phyloP scores from a whole-genome alignment of 2,113 vertebrate species.

The Hippocampus comes region DNA sequence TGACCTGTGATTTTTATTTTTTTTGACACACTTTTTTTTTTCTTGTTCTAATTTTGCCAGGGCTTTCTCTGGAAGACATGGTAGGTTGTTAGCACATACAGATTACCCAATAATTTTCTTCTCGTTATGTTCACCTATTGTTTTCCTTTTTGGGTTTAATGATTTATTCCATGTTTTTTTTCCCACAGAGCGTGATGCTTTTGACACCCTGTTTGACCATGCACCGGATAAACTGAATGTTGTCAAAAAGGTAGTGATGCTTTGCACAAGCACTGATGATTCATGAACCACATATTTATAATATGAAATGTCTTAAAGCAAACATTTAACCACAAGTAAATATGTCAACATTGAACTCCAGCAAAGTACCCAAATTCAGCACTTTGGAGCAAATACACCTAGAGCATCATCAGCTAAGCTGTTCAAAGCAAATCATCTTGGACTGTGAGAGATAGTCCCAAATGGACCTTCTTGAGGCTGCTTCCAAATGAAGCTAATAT shows the following conservation, averaged over 20 bases:
- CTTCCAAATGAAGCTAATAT: neutral
- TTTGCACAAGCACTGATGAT: neutral
- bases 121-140: neutral
- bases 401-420: neutral
- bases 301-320: neutral
- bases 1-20: neutral
- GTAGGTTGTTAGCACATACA: constrained; percentile 66
- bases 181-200: constrained; percentile 91
- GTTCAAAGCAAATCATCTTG: neutral
- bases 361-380: neutral
- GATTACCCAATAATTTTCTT: neutral
- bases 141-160: neutral
- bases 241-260: constrained; percentile 86
- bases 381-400: neutral
- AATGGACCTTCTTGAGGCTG: neutral
- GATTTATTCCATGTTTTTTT: constrained; percentile 21
- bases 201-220: constrained; percentile 96
- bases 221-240: constrained; percentile 97
- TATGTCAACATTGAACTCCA: neutral
- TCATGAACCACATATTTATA: neutral
- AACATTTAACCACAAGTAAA: neutral
- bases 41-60: constrained; percentile 49
- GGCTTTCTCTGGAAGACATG: constrained; percentile 91
- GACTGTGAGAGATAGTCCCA: neutral
- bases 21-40: neutral